A percentile compares a stretch with the other conserved stretches of the same genome.
Evolutionary conservation across 2,113 vertebrate genomes (phyloP).

Genomic region (Tragelaphus scriptus): DNA sequence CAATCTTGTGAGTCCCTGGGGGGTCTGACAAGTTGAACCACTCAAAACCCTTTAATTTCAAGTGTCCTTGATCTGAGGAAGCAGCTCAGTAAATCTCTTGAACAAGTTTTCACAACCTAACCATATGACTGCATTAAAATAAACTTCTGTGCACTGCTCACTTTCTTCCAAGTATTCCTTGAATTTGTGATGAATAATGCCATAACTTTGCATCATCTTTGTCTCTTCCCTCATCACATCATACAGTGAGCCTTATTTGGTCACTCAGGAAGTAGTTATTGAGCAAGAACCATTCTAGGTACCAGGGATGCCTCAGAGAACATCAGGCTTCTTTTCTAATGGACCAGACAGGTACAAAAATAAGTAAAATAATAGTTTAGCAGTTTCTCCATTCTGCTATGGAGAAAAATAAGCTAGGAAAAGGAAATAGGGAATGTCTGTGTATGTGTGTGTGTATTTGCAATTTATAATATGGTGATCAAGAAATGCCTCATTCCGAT

Average conservation of each 20-base stretch:
- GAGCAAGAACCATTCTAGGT: not conserved
- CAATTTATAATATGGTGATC: not conserved
- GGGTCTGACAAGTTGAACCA: conserved; percentile 41
- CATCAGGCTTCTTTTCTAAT: not conserved
- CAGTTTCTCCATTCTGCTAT: not conserved
- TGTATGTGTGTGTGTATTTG: not conserved
- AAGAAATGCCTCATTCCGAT: not conserved
- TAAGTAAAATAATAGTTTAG: not conserved
- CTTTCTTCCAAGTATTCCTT: conserved; percentile 4
- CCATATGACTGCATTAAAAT: conserved; percentile 30
- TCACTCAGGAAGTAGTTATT: not conserved
- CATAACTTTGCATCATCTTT: not conserved
- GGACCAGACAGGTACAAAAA: not conserved
- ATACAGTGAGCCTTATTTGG: not conserved
- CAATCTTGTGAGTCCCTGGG: conserved; percentile 39
- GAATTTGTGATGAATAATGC: conserved; percentile 14
- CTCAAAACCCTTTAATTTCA: conserved; percentile 61
- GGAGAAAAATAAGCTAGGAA: not conserved
- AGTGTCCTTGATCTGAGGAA: conserved; percentile 59
- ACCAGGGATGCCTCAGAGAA: not conserved
- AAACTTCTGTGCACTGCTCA: not conserved
- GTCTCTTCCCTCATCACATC: not conserved
- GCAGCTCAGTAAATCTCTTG: conserved; percentile 46
- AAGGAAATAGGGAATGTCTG: not conserved
- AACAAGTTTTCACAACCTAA: conserved; percentile 44